Percentiles rank a stretch among this genome's conserved stretches.
phyloP scores from a whole-genome alignment of 2,888 invertebrate genomes.

The Protonemura montana region DNA sequence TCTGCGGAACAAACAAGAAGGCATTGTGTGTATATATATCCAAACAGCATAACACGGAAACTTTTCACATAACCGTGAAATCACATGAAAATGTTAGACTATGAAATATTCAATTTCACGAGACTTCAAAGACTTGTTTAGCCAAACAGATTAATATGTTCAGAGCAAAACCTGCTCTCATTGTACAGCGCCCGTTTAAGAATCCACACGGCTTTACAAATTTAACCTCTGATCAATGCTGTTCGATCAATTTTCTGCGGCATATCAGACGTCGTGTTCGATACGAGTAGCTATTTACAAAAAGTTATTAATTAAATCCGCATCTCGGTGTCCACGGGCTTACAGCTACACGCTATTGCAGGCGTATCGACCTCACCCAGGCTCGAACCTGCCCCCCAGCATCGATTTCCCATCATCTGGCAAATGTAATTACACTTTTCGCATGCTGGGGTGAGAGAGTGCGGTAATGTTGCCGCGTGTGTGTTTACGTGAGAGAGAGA shows the following conservation, averaged over 20 bases:
- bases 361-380: neutral
- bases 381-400: neutral
- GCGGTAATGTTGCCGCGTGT: too few species aligned
- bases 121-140: neutral
- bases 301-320: constrained; percentile 2
- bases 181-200: neutral
- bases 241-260: neutral
- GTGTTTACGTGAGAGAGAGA: neutral
- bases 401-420: constrained; percentile 48
- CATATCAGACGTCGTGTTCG: neutral
- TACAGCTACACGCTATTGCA: neutral
- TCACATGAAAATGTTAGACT: neutral
- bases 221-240: neutral
- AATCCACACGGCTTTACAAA: neutral
- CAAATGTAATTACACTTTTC: constrained; percentile 48
- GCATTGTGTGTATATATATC: neutral
- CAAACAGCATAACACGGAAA: neutral
- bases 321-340: neutral
- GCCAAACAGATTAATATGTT: neutral
- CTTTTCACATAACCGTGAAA: neutral
- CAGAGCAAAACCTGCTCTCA: neutral
- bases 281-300: neutral
- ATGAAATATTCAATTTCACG: neutral
- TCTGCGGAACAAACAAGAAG: neutral
- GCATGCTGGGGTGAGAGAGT: neutral